These are phyloP conservation scores for Urocolius indicus DNA, from an alignment of 2,113 vertebrate genomes.

Conservation along the genomic window DNA sequence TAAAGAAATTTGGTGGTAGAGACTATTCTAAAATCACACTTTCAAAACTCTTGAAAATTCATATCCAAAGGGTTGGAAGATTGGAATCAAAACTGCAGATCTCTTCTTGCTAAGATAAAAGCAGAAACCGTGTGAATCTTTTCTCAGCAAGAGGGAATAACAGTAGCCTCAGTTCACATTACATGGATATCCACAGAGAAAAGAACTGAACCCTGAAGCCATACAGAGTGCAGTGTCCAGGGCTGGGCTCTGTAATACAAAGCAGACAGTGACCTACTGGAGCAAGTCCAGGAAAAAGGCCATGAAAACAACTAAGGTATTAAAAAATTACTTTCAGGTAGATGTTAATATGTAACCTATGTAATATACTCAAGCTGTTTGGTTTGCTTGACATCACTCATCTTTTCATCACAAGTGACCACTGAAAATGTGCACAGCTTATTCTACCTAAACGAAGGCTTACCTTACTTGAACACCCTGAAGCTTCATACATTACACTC, in stretches of 20 bases:
- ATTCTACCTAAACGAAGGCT: neutral
- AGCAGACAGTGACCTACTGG: neutral
- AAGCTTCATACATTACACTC: neutral
- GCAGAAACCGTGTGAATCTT: neutral
- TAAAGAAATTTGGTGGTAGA: neutral
- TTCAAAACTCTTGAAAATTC: neutral
- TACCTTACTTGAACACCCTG: neutral
- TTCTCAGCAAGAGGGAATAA: neutral
- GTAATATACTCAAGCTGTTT: neutral
- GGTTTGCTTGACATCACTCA: neutral
- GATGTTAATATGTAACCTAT: neutral
- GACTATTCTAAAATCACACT: neutral
- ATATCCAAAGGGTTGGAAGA: neutral
- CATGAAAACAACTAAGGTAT: neutral
- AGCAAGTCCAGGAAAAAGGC: neutral
- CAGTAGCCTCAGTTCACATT: neutral
- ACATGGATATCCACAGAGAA: neutral
- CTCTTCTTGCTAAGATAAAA: neutral
- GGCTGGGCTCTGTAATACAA: neutral
- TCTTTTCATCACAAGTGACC: neutral
- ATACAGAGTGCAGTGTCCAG: fast-evolving
- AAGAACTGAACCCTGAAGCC: neutral
- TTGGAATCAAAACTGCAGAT: neutral
- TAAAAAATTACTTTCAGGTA: neutral
- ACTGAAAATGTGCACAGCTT: fast-evolving